Conservation (phyloP, 2,797 vertebrate species). For the Vespertilio murinus region DNA sequence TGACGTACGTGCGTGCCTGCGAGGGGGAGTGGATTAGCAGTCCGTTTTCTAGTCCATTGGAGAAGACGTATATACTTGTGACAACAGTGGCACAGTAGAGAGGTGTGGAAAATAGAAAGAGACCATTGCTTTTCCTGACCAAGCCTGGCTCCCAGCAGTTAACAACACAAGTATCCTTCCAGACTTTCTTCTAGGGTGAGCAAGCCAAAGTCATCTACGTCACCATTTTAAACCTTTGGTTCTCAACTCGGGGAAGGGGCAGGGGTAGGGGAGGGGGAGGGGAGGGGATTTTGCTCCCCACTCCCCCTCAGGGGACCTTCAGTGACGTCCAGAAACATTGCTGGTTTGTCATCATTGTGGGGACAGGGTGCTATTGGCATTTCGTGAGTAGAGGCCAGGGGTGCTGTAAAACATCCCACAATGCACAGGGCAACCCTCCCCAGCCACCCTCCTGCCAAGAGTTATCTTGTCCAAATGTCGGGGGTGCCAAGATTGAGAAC, state of each 20-base stretch:
- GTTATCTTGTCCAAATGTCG: neutral
- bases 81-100: neutral
- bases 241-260: neutral
- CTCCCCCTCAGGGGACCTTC: too few species aligned
- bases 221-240: neutral
- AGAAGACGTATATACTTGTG: neutral
- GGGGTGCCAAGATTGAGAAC: neutral
- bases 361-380: neutral
- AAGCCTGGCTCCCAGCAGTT: neutral
- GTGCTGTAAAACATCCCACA: neutral
- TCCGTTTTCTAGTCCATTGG: neutral
- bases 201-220: neutral
- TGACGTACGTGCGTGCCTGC: neutral
- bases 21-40: neutral
- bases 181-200: neutral
- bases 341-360: neutral
- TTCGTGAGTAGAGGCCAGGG: neutral
- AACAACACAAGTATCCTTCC: neutral
- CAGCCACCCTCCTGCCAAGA: neutral
- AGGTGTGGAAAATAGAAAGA: neutral
- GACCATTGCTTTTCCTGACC: neutral
- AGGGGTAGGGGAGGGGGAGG: too few species aligned
- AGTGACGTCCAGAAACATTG: neutral
- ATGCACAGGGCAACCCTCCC: fast-evolving
- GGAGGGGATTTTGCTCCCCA: neutral